These are phyloP conservation scores for Hormiphora californensis DNA, from an alignment of 37 sponge, comb jelly and placozoan genomes.

Conservation along the genomic window DNA sequence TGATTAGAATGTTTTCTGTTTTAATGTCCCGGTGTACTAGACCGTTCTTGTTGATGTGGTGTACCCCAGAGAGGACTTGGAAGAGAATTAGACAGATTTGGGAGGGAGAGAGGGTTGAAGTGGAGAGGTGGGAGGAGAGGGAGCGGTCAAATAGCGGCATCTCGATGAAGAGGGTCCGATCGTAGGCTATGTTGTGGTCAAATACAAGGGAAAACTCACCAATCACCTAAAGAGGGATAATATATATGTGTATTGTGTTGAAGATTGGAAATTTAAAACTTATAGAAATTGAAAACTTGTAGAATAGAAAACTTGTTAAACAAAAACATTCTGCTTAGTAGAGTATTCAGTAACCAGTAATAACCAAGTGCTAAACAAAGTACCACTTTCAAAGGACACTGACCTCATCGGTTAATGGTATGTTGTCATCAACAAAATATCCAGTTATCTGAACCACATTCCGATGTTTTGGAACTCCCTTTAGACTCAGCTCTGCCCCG, in stretches of 20 bases:
- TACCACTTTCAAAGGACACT: no score
- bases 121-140: not conserved
- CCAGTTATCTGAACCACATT: constrained; percentile 4
- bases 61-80: constrained; percentile 17
- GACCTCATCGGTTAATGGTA: not conserved
- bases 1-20: constrained; percentile 16
- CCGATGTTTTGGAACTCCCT: not conserved
- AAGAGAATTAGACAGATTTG: not conserved
- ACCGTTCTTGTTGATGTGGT: not conserved
- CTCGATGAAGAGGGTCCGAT: constrained; percentile 17
- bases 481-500: not conserved
- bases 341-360: no score
- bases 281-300: no score
- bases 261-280: no score
- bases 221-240: not conserved
- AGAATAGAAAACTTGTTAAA: no score
- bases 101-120: not conserved
- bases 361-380: no score
- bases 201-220: constrained; percentile 10
- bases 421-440: not conserved
- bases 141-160: constrained; percentile 30
- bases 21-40: constrained; percentile 49
- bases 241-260: not conserved
- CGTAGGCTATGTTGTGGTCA: not conserved
- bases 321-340: no score